These are phyloP conservation scores for Bufo bufo DNA, from an alignment of 2,113 vertebrate species.

Conservation along the genomic window DNA sequence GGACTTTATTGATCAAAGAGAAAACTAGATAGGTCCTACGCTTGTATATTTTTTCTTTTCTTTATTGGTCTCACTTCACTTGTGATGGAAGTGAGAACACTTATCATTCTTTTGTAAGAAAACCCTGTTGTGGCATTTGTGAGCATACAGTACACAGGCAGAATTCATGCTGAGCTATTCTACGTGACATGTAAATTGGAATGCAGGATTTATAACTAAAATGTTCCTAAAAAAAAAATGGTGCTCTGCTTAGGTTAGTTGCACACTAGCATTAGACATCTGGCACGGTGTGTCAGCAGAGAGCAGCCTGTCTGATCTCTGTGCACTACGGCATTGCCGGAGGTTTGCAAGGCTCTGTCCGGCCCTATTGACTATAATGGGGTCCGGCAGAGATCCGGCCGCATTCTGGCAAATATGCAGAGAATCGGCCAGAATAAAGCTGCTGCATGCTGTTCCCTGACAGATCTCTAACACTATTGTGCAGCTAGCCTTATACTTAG, in stretches of 20 bases:
- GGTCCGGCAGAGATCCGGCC: too few species aligned
- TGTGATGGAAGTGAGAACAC: background rate
- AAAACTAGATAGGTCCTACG: background rate
- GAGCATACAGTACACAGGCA: background rate
- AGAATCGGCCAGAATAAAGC: too few species aligned
- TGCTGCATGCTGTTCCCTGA: too few species aligned
- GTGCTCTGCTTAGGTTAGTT: background rate
- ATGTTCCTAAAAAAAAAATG: background rate
- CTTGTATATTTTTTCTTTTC: background rate
- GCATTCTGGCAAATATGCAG: too few species aligned
- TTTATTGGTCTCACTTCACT: slow-evolving; percentile 23
- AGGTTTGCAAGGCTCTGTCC: too few species aligned
- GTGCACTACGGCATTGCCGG: too few species aligned
- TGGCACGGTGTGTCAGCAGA: too few species aligned
- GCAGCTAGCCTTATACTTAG: too few species aligned
- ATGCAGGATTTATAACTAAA: slow-evolving; percentile 2
- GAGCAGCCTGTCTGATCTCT: too few species aligned
- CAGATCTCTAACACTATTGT: too few species aligned
- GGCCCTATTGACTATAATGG: too few species aligned
- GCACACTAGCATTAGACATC: too few species aligned
- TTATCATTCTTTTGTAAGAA: background rate
- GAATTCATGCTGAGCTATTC: background rate
- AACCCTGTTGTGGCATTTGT: background rate
- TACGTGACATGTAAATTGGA: background rate
- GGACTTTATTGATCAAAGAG: slow-evolving; percentile 24